Percentiles rank a stretch among this genome's conserved stretches.
phyloP scores from a whole-genome alignment of 2,888 invertebrate species.

The Alloplasta piceator region DNA sequence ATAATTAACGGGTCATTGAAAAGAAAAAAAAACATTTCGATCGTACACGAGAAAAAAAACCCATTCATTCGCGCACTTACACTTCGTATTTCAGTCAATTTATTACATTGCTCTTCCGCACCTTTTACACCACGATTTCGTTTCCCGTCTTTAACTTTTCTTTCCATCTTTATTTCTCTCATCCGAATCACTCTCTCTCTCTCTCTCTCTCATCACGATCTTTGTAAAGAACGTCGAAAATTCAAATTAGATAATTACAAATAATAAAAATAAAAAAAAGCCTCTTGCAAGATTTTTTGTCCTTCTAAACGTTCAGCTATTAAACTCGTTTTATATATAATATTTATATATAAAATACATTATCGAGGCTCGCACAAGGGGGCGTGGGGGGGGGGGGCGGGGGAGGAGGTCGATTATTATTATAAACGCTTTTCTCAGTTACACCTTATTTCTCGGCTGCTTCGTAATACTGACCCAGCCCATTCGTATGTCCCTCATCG shows the following conservation, averaged over 20 bases:
- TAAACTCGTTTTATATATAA: constrained; percentile 77
- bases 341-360: constrained; percentile 82
- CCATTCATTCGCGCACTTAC: constrained; percentile 52
- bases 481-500: constrained; percentile 63
- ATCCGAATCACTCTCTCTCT: constrained; percentile 68
- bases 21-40: constrained; percentile 25
- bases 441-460: constrained; percentile 69
- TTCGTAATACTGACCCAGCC: constrained; percentile 71
- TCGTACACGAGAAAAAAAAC: constrained; percentile 36
- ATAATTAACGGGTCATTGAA: constrained; percentile 33
- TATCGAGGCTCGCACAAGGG: constrained; percentile 81
- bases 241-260: constrained; percentile 81
- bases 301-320: constrained; percentile 78
- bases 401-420: constrained; percentile 76
- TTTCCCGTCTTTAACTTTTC: constrained; percentile 66
- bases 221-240: constrained; percentile 80
- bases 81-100: constrained; percentile 66
- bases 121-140: constrained; percentile 60
- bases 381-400: too few relatives aligned
- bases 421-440: constrained; percentile 69
- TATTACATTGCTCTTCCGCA: constrained; percentile 65
- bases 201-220: constrained; percentile 77
- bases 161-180: constrained; percentile 72
- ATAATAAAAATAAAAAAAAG: constrained; percentile 80
- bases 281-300: constrained; percentile 78